Evolutionary conservation across 1,140 invertebrate species (phyloP).

Genomic region (Nomia melanderi): DNA sequence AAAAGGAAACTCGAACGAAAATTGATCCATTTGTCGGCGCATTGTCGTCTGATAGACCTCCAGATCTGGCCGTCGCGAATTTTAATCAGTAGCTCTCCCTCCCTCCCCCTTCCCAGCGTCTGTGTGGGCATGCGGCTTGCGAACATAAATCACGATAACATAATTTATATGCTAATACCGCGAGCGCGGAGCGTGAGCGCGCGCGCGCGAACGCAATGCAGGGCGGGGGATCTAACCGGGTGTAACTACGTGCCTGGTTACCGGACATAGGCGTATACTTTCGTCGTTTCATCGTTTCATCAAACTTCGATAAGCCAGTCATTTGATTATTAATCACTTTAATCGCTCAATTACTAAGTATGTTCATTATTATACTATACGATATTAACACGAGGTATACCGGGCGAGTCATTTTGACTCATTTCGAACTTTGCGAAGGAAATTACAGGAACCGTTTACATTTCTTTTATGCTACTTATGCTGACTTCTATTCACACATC

Average conservation of each 20-base stretch:
- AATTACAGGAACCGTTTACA: no score
- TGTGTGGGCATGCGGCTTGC: constrained; percentile 47
- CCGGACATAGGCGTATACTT: constrained; percentile 41
- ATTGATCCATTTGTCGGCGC: constrained; percentile 39
- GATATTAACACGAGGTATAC: no score
- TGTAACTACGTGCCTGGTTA: constrained; percentile 35
- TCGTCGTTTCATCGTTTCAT: not conserved
- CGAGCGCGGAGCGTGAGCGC: constrained; percentile 53
- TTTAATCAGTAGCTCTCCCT: constrained; percentile 69
- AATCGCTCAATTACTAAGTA: no score
- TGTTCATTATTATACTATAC: no score
- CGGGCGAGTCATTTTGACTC: no score
- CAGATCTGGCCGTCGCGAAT: constrained; percentile 53
- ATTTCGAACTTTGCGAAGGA: no score
- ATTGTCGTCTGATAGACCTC: constrained; percentile 39
- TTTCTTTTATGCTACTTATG: no score
- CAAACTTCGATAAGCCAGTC: no score
- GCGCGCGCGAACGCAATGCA: constrained; percentile 39
- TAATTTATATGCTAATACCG: constrained; percentile 80
- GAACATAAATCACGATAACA: constrained; percentile 78
- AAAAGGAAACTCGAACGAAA: constrained; percentile 18
- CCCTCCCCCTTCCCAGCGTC: constrained; percentile 49
- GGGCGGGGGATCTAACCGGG: constrained; percentile 31
- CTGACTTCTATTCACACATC: no score
- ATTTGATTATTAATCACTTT: no score